Base-by-base conservation (phyloP, 2,888 invertebrate species). In the Drosophila subsilvestris region DNA sequence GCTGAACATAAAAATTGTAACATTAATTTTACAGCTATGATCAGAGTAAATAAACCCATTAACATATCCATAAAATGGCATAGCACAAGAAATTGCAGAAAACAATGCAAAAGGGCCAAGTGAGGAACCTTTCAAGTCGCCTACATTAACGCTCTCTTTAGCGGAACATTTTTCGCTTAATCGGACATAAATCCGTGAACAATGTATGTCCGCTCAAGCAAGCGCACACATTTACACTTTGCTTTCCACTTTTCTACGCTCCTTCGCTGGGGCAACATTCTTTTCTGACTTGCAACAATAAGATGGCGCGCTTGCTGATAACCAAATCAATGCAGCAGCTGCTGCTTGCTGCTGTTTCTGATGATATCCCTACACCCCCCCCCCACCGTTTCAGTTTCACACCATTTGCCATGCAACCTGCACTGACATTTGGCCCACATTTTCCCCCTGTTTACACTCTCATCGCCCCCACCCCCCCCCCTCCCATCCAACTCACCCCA, bases 311-410 rank as follows among this genome's bases (percentile, higher is more conserved):
- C 17, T 27, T 1, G 29, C 12, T 53, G 62, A 61, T 62, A 53
- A 65, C 32, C 37, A 53, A 65, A 54, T 63, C 65, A 54, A 63
- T 54, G 42, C 22, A 49, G n/a, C 32, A 80, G 75, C 73, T 75
- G 78, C 78, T 86, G 73, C 72, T 72, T 56, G 63, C 14, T 37
- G 37, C 6, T 7, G 32, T 14, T 37, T 5, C 32, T 37, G 37
- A 37, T 37, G n/a, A 37, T 37, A 37, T 37, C 37, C 37, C 37
- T 7, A 1, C n/a, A 0, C 37, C 37, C 7, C 2, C n/a, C 1
- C 37, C 37, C 7, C 14, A 2, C 37, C 14, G 37, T 37, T 37
- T 37, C 37, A 37, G 37, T 37, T 37, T 37, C 37, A 37, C 37
- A 37, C 37, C 37, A 37, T 37, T 37, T 37, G 37, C 37, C 37